Percentiles rank a stretch among this genome's conserved stretches.
phyloP scores from a whole-genome alignment of 2,113 vertebrate genomes.

The Pygoscelis adeliae region DNA sequence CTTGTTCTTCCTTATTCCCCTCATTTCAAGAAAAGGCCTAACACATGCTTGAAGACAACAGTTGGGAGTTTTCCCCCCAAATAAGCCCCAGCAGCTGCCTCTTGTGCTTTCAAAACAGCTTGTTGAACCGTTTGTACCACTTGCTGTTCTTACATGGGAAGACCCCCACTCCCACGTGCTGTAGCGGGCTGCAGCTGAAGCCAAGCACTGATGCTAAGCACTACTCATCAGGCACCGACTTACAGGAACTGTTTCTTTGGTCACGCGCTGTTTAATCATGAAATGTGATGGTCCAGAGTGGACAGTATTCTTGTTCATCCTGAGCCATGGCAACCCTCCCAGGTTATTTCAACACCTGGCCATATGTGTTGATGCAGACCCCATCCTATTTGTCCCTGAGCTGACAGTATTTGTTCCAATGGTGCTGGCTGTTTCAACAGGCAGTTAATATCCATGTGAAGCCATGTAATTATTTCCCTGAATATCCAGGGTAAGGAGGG shows the following conservation, averaged over 20 bases:
- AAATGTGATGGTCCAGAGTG: not conserved
- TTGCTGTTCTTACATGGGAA: not conserved
- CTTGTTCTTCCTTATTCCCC: not conserved
- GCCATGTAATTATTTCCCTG: constrained; percentile 74
- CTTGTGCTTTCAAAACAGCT: not conserved
- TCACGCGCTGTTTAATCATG: not conserved
- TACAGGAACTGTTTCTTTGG: not conserved
- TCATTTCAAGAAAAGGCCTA: not conserved
- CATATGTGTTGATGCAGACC: not conserved
- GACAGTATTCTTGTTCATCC: not conserved
- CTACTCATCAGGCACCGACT: not conserved
- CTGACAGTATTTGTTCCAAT: not conserved
- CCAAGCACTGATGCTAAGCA: not conserved
- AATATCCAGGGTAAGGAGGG: constrained; percentile 87
- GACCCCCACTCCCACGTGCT: fast-evolving
- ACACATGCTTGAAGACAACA: not conserved
- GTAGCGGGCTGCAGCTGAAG: not conserved
- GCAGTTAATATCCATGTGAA: not conserved
- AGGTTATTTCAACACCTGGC: not conserved
- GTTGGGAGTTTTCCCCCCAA: not conserved
- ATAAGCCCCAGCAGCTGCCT: not conserved
- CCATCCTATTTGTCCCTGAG: constrained; percentile 13
- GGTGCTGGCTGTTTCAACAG: not conserved
- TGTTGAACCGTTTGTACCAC: not conserved
- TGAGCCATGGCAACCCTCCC: not conserved